Conservation (phyloP, 2,797 vertebrate genomes). For the Oceanodroma leucorhoa region DNA sequence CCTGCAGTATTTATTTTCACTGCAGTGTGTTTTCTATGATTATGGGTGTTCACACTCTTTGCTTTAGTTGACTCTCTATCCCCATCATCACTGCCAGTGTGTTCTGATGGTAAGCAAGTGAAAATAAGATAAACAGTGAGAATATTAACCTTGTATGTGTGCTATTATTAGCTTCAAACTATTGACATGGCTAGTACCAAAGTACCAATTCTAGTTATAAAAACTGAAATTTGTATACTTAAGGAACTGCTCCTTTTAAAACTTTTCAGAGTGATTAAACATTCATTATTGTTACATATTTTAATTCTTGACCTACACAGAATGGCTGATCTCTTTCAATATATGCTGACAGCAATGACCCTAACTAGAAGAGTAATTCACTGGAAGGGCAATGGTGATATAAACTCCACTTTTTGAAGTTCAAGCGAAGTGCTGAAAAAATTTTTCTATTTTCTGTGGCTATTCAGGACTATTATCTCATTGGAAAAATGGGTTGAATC, state of each 20-base stretch:
- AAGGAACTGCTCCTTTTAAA: not conserved
- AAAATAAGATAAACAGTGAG: not conserved
- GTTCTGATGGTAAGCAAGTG: not conserved
- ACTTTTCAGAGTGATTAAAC: not conserved
- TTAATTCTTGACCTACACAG: not conserved
- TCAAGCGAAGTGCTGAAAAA: constrained; percentile 17
- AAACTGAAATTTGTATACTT: not conserved
- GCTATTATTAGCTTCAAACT: not conserved
- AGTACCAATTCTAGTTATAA: not conserved
- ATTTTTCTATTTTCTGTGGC: constrained; percentile 13
- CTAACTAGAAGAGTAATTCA: constrained; percentile 9
- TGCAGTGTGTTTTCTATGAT: not conserved
- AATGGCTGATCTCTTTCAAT: not conserved
- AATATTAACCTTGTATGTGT: not conserved
- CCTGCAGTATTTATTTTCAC: not conserved
- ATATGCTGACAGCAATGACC: constrained; percentile 24
- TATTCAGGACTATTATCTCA: not conserved
- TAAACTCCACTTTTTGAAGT: not conserved
- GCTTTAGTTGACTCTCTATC: not conserved
- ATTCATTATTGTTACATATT: not conserved
- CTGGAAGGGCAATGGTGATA: constrained; percentile 19
- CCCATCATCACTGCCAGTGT: not conserved
- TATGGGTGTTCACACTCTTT: not conserved
- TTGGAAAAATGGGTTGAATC: not conserved
- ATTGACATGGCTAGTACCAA: not conserved